These are phyloP conservation scores for Apteryx owenii DNA, from an alignment of 2,113 vertebrate species.

Conservation along the genomic window DNA sequence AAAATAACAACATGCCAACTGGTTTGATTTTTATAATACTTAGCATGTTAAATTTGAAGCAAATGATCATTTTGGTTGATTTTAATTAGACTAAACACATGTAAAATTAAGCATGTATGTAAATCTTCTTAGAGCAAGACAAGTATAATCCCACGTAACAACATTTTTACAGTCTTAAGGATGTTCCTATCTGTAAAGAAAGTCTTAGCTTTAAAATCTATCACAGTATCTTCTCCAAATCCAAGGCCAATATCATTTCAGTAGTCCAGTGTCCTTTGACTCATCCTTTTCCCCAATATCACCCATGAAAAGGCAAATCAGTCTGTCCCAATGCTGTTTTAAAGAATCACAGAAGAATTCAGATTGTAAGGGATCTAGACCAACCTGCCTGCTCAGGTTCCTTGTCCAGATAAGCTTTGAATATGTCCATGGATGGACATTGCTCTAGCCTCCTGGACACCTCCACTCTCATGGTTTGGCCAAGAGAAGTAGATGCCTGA, in stretches of 20 bases:
- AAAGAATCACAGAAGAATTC: not conserved
- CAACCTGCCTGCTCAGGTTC: not conserved
- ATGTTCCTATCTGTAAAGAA: not conserved
- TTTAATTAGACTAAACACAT: not conserved
- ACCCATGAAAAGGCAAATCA: not conserved
- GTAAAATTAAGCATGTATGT: not conserved
- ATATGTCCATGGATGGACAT: not conserved
- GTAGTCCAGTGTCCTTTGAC: not conserved
- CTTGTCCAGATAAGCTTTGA: not conserved
- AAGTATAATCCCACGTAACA: not conserved
- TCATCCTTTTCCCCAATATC: not conserved
- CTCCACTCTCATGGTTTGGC: not conserved
- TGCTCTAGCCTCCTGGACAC: not conserved
- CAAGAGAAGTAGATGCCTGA: fast-evolving
- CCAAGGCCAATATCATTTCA: not conserved
- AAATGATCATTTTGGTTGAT: not conserved
- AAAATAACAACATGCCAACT: not conserved
- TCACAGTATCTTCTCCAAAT: not conserved
- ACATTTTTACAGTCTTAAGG: not conserved
- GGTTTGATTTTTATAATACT: not conserved
- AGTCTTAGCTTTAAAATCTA: not conserved
- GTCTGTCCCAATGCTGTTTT: not conserved
- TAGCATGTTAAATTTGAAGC: not conserved
- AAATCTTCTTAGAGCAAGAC: not conserved
- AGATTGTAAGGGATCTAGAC: not conserved